Evolutionary conservation across 2,797 vertebrate genomes (phyloP), one percentile per base, ranked within the genome.

Genomic region (Malacoraja senta): DNA sequence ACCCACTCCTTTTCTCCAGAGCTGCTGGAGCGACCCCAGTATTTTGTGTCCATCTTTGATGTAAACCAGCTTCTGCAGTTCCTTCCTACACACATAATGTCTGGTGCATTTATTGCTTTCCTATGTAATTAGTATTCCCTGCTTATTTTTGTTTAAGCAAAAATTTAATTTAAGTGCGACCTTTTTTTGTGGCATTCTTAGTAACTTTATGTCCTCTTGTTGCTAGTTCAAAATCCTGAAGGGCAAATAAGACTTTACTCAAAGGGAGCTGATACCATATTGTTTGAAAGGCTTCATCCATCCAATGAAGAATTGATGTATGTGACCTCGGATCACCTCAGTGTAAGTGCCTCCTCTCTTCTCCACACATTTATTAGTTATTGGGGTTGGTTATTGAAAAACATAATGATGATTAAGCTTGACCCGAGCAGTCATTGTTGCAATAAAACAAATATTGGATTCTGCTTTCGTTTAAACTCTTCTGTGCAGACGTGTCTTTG

Each of bases 161-260:
- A 88, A 9, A 35, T 68, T 17, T 35, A 84, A 84, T n/a, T 61
- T 61, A 84, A 61, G 53, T 88, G 15, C 17, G 0, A 65, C 65
- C 35, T 35, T 35, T 88, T 88, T 26, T n/a, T 68, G n/a, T 35
- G 35, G 63, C 17, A 35, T 68, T 88, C 15, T 19, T 32, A 68
- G 26, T 63, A 61, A 76, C 65, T 74, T 74, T 17, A 68, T 26
- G 12, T 76, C 93, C 17, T 93, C 71, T 93, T 93, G 21, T 93
- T 65, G 93, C 93, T 53, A 94, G 95, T 97, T 94, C 95, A 94
- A 94, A 97, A 96, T 93, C 95, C 95, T 8, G 72, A 94, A 93
- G 96, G 96, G 65, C 95, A 96, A 93, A 95, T 96, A 93, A 96
- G 96, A 93, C 95, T 97, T 94, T 97, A 96, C 93, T 96, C 94